phyloP scores from a whole-genome alignment of 2,113 vertebrate species.

The Ellobius talpinus region DNA sequence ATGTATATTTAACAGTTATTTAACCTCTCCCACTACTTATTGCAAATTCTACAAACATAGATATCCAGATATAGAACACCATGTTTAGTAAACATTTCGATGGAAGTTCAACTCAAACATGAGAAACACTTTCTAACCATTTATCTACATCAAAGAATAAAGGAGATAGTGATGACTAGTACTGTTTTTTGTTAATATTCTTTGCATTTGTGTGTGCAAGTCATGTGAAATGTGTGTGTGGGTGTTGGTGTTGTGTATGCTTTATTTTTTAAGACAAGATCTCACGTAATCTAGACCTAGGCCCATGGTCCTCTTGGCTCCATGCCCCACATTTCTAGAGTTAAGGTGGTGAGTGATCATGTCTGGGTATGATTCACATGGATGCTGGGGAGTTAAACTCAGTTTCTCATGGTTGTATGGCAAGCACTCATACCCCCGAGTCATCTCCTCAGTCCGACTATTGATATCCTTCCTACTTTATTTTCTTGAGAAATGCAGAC shows the following conservation, averaged over 20 bases:
- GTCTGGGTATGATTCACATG: no score
- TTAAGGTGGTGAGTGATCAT: not conserved
- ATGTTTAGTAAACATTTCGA: conserved; percentile 27
- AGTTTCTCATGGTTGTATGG: not conserved
- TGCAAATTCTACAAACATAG: not conserved
- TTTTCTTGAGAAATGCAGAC: conserved; percentile 39
- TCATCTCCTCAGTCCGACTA: no score
- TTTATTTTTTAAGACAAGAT: not conserved
- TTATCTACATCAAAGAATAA: conserved; percentile 34
- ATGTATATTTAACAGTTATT: not conserved
- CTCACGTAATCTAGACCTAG: no score
- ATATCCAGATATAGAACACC: not conserved
- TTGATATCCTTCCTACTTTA: not conserved
- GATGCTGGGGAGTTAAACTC: not conserved
- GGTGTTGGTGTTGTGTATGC: not conserved
- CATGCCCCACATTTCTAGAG: not conserved
- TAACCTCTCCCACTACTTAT: not conserved
- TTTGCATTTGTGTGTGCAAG: no score
- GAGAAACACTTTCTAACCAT: conserved; percentile 35
- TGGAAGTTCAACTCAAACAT: conserved; percentile 24
- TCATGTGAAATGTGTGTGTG: not conserved
- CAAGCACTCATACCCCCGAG: not conserved
- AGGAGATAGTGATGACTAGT: not conserved
- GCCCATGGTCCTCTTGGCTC: not conserved
- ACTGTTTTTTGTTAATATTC: not conserved